Evolutionary conservation across 2,888 invertebrate genomes (phyloP).

Genomic region (Graphium colonna): DNA sequence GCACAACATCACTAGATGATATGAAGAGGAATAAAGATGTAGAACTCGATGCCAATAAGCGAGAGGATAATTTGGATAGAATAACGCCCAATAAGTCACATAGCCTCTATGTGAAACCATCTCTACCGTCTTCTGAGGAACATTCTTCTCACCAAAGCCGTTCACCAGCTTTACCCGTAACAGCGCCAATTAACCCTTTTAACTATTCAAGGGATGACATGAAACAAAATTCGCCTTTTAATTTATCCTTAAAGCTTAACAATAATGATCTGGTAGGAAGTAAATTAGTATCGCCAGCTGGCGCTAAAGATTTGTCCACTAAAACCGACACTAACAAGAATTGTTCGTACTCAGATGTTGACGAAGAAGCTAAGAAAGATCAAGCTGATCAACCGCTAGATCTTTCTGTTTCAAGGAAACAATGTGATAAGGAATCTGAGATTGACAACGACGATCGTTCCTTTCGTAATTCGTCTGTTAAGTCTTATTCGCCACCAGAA

Average conservation of each 20-base stretch:
- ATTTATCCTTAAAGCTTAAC: conserved; percentile 54
- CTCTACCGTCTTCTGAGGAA: conserved; percentile 84
- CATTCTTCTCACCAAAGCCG: conserved; percentile 81
- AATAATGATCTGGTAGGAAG: conserved; percentile 50
- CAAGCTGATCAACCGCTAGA: conserved; percentile 86
- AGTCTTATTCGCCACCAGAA: conserved; percentile 71
- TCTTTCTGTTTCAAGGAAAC: conserved; percentile 82
- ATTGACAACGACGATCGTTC: conserved; percentile 62
- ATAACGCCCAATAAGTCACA: conserved; percentile 79
- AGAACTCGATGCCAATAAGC: conserved; percentile 52
- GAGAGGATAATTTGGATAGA: conserved; percentile 64
- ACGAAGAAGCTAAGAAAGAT: conserved; percentile 63
- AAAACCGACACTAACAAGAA: conserved; percentile 52
- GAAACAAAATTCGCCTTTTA: conserved; percentile 62
- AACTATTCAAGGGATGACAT: conserved; percentile 56
- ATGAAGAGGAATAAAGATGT: conserved; percentile 57
- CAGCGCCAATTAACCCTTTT: conserved; percentile 54
- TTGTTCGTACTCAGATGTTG: conserved; percentile 58
- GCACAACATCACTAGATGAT: conserved; percentile 65
- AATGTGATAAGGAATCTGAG: conserved; percentile 65
- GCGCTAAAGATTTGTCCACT: conserved; percentile 63
- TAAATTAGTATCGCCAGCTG: conserved; percentile 47
- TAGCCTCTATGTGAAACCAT: conserved; percentile 75
- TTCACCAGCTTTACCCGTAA: conserved; percentile 82
- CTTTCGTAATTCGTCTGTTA: conserved; percentile 62